phyloP scores from a whole-genome alignment of 2,113 vertebrate genomes.

The Notarius quadriscutis region DNA sequence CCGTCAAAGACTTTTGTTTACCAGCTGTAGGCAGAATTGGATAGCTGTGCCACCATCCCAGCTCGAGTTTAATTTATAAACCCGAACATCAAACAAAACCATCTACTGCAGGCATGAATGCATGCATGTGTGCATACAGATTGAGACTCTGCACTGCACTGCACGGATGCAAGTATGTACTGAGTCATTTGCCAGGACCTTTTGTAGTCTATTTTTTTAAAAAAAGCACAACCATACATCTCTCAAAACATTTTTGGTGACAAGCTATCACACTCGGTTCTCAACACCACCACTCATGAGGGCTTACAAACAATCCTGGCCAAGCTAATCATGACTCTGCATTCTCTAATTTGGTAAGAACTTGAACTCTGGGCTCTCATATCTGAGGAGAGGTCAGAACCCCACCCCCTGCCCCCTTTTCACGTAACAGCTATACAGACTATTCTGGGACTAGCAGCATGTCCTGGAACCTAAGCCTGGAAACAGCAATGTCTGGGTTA shows the following conservation, averaged over 20 bases:
- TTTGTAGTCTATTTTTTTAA: background rate
- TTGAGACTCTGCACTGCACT: background rate
- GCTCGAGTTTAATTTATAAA: slow-evolving; percentile 26
- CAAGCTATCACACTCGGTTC: background rate
- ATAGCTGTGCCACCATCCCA: slow-evolving; percentile 2
- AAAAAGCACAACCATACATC: background rate
- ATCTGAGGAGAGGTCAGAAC: slow-evolving; percentile 21
- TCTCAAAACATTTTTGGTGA: background rate
- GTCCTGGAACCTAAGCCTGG: slow-evolving; percentile 34
- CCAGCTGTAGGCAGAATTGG: background rate
- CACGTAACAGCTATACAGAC: slow-evolving; percentile 34
- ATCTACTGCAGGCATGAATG: background rate
- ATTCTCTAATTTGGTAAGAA: slow-evolving; percentile 27
- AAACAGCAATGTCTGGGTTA: slow-evolving; percentile 33
- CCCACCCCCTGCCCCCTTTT: background rate
- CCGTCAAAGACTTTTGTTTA: slow-evolving; percentile 43
- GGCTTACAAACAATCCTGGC: background rate
- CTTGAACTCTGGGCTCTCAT: slow-evolving; percentile 39
- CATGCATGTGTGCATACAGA: background rate
- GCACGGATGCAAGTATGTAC: background rate
- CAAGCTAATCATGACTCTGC: slow-evolving; percentile 30
- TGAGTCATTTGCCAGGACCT: background rate
- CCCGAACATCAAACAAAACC: slow-evolving; percentile 20
- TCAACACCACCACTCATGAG: background rate
- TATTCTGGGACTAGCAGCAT: slow-evolving; percentile 12